Evolutionary conservation across 2,888 invertebrate species (phyloP), one percentile per base, ranked within the genome.

Genomic region (Andrena hattorfiana): DNA sequence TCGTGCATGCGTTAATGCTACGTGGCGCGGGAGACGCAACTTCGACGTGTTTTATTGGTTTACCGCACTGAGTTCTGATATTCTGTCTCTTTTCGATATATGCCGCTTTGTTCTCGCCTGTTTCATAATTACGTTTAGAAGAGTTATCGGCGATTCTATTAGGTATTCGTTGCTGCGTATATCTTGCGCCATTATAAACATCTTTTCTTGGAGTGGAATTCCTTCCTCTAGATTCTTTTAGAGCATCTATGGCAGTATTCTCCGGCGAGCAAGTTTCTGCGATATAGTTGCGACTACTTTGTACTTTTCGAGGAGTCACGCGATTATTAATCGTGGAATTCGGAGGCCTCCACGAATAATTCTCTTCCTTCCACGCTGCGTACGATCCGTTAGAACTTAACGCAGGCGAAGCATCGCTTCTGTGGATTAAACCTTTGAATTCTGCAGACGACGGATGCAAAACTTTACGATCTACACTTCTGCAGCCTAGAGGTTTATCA

Each of bases 321-420:
- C 1, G 59, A 32, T 70, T 54, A 32, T 54, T 80, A 20, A 62
- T 26, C 8, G 49, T 67, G 20, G 56, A 32, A 16, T 68, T 49
- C 16, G 28, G 26, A 2, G 64, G 28, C 64, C 73, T 87, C n/a
- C 59, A 30, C 59, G 84, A 81, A 66, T 85, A 89, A 74, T 88
- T 90, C n/a, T 90, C 86, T 54, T 91, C 89, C 64, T 83, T 93
- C 93, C 93, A 93, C 13, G 90, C 81, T 16, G 92, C 91, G 51
- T 92, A 93, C 0, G 92, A 89, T 68, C 86, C 87, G 77, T 77
- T 83, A 20, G 62, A 77, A 63, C 73, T 81, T 2, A 78, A 78
- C 6, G 74, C 35, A 20, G 86, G 56, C 1, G 86, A 84, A 42
- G n/a, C 32, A 54, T 59, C 60, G 8, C 13, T 79, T 60, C 78